Base-by-base conservation (phyloP, 2,113 vertebrate species). In the Aramus guarauna region DNA sequence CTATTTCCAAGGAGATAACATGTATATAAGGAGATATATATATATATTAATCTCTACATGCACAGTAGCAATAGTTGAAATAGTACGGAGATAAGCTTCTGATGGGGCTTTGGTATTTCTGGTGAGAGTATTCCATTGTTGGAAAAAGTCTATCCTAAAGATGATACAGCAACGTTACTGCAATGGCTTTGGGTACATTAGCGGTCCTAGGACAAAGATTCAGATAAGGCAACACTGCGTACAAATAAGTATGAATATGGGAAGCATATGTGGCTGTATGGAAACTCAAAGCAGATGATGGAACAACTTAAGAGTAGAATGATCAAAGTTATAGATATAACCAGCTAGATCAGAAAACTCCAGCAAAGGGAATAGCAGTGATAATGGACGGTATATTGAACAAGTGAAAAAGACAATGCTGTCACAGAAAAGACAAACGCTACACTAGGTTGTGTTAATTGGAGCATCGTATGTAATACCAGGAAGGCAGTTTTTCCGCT, bases 221-320 rank as follows among this genome's bases (percentile, higher is more conserved):
- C 73, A 87, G 76, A 91, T 55, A 85, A 92, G 41, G 15, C 16
- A 95, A 95, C 91, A 36, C 26, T 67, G 87, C 67, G 66, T 90
- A 79, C 48, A 95, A 92, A 62, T 85, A 81, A 85, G 15, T 77
- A 81, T 52, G 74, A 90, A 69, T 66, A 79, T 80, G 37, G 58
- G 73, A 92, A 94, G 62, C 86, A 88, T 79, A 91, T 94, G 92
- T 76, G 50, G 21, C n/a, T 6, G 1, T 66, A 53, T 34, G 63
- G 74, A 93, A 96, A 94, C 55, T 90, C 84, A 85, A 91, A 92
- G 62, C 89, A 96, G 74, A 87, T 87, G 91, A 79, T 69, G 32
- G 53, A 87, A 92, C 62, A 58, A 67, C 48, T 76, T 83, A 81
- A 93, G 85, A 95, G 47, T 23, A 76, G 53, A 53, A 90, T 55